phyloP scores from a whole-genome alignment of 2,888 invertebrate species.

The Apamea sordens region DNA sequence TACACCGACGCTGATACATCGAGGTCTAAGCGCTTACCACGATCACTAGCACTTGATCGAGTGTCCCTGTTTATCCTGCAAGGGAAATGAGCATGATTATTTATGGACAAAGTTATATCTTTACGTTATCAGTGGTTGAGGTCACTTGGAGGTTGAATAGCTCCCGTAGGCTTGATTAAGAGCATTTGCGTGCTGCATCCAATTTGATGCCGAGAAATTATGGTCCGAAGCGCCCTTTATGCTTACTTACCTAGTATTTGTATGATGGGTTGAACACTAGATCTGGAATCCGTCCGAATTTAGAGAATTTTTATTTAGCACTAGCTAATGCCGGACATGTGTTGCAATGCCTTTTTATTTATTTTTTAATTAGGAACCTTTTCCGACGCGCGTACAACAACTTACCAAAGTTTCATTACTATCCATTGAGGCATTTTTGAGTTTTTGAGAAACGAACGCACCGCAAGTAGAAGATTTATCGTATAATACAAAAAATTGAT shows the following conservation, averaged over 20 bases:
- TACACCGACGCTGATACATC: constrained; percentile 54
- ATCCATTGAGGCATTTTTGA: accelerated
- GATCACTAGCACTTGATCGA: constrained; percentile 59
- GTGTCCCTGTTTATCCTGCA: constrained; percentile 50
- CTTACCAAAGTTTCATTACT: neutral
- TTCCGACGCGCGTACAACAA: no score
- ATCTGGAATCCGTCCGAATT: neutral
- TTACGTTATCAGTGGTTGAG: constrained; percentile 30
- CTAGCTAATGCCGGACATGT: no score
- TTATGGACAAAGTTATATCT: constrained; percentile 49
- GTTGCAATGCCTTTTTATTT: neutral
- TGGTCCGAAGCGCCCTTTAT: neutral
- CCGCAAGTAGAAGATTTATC: neutral
- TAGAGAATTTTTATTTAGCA: neutral
- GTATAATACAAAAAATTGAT: neutral
- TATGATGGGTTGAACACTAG: neutral
- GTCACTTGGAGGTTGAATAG: constrained; percentile 7
- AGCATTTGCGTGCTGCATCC: neutral
- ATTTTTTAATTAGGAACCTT: neutral
- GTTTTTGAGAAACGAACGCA: neutral
- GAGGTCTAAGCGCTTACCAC: constrained; percentile 51
- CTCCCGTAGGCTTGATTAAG: neutral
- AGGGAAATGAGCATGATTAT: constrained; percentile 55
- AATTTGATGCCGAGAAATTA: neutral
- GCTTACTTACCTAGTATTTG: neutral